These are phyloP conservation scores for Hemicordylus capensis DNA, from an alignment of 2,113 vertebrate genomes.

Conservation along the genomic window DNA sequence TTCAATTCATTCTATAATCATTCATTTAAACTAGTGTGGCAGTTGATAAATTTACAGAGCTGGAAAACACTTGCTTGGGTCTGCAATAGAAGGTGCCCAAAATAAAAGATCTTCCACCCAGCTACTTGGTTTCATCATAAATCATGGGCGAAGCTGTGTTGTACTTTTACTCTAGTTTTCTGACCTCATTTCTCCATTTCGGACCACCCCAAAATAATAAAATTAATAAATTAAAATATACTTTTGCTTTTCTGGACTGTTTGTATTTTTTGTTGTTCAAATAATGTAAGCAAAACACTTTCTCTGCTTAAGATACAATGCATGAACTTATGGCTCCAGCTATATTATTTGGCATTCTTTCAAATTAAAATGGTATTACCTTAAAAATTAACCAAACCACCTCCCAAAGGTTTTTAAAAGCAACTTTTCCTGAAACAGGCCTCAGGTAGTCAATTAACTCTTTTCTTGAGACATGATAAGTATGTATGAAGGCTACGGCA, in stretches of 20 bases:
- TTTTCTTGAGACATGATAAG: not conserved
- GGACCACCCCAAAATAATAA: accelerated
- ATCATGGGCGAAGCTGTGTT: not conserved
- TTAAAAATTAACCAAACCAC: not conserved
- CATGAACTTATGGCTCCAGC: not conserved
- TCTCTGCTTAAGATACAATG: not conserved
- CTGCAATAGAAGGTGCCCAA: not conserved
- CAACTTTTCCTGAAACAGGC: not conserved
- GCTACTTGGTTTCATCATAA: not conserved
- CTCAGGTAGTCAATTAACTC: not conserved
- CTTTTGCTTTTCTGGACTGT: not conserved
- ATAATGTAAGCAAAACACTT: not conserved
- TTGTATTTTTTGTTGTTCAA: not conserved
- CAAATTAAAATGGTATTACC: not conserved
- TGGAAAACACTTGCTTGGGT: not conserved
- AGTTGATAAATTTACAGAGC: not conserved
- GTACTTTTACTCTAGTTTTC: not conserved
- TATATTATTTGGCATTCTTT: not conserved
- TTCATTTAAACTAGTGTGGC: not conserved
- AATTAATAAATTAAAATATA: not conserved
- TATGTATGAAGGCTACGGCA: not conserved
- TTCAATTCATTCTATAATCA: not conserved
- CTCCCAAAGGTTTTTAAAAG: not conserved
- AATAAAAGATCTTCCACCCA: not conserved
- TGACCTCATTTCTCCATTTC: not conserved